Base-by-base conservation (phyloP, 2,113 vertebrate genomes). In the Leptodactylus fuscus region DNA sequence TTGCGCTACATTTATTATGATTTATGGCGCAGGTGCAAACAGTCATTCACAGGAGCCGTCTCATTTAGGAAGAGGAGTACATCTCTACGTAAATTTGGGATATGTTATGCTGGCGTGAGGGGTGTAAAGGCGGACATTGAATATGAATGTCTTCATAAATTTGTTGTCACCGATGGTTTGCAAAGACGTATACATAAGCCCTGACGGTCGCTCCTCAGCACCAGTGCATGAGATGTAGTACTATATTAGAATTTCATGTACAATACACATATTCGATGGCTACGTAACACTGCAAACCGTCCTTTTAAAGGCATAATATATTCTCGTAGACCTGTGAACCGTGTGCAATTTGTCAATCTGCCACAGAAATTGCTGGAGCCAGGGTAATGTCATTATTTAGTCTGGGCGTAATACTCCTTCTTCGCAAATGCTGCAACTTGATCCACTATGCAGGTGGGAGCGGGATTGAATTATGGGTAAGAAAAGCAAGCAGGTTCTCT, bases 361-460 rank as follows among this genome's bases (percentile, higher is more conserved):
- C 29, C 29, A 15, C 2, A 1, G 29, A 65, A 27, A 65, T 5
- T 32, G 27, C 60, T 32, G 60, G 29, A 65, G 60, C 27, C 27
- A 7, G 60, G 29, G 60, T 65, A 65, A 65, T 65, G 60, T 65
- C 60, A 65, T 65, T 65, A 65, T 18, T 32, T 32, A 32, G 60
- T 65, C 27, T 65, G 27, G 29, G 29, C 4, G 29, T 65, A 34
- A 65, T 62, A 29, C 24, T 29, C 58, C 24, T 29, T 13, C 58
- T 62, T 27, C 12, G 27, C 13, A 65, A 65, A 32, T 65, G 27
- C 60, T 32, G 60, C 5, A 65, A 65, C 29, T 6, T 32, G 60
- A 65, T 65, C 60, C 60, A 29, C 58, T 62, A 29, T 13, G 58
- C 11, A 65, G 60, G 27, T 65, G 60, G 60, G n/a, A 34, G 60